Evolutionary conservation across 2,113 vertebrate species (phyloP).

Genomic region (Spermophilus dauricus): DNA sequence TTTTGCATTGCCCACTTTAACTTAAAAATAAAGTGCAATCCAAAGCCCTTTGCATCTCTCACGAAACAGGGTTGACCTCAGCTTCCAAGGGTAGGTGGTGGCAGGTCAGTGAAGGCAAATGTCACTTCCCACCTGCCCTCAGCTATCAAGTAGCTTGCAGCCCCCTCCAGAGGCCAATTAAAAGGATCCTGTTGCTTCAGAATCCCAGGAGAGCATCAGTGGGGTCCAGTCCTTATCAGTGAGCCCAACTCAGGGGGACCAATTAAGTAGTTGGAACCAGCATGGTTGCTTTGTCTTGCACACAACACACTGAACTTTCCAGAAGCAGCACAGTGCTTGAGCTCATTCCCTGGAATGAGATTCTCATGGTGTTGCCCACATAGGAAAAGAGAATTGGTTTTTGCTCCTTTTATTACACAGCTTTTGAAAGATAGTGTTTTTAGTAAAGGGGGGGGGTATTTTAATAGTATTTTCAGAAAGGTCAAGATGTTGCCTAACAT

Average conservation of each 20-base stretch:
- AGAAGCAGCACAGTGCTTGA: not conserved
- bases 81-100: not conserved
- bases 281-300: not conserved
- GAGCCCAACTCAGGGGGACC: not conserved
- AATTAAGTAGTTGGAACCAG: constrained; percentile 45
- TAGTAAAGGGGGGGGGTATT: not conserved
- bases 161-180: constrained; percentile 64
- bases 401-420: not conserved
- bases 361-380: not conserved
- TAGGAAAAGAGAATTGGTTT: not conserved
- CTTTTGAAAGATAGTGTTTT: not conserved
- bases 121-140: not conserved
- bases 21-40: not conserved
- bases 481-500: not conserved
- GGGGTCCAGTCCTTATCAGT: not conserved
- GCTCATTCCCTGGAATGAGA: not conserved
- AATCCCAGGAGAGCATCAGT: not conserved
- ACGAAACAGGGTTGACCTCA: not conserved
- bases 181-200: not conserved
- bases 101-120: not conserved
- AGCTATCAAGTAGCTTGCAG: not conserved
- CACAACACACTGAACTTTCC: not conserved
- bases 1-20: constrained; percentile 15
- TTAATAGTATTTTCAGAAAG: constrained; percentile 16
- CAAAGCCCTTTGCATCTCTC: not conserved